Conservation (phyloP, 92 coral and sea anemone genomes). For the Phymanthus crucifer region DNA sequence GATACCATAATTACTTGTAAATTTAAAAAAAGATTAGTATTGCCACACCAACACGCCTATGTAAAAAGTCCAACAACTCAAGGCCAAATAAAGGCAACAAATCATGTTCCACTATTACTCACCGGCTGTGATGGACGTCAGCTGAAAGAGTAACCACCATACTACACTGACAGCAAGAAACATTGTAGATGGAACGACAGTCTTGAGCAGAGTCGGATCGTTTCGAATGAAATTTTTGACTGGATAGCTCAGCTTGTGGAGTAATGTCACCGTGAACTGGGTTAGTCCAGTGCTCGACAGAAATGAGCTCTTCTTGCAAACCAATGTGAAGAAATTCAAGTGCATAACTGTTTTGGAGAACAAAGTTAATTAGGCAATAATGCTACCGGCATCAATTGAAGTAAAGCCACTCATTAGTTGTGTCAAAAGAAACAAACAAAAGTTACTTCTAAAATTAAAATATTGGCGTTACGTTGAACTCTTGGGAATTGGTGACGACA, state of each 20-base stretch:
- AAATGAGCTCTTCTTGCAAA: not conserved
- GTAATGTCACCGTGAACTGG: too few relatives aligned
- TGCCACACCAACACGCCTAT: not conserved
- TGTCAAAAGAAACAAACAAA: slow-evolving; percentile 33
- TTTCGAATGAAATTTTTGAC: not conserved
- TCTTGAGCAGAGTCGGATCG: not conserved
- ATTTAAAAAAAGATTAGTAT: not conserved
- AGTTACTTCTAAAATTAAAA: slow-evolving; percentile 43
- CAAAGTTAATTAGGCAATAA: slow-evolving; percentile 34
- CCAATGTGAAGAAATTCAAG: not conserved
- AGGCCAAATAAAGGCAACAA: not conserved
- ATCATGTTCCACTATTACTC: not conserved
- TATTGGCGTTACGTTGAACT: slow-evolving; percentile 9
- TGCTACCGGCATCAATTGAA: slow-evolving; percentile 17
- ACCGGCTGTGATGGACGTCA: not conserved
- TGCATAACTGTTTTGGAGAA: not conserved
- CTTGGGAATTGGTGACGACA: slow-evolving; percentile 36
- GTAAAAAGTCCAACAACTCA: not conserved
- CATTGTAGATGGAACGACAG: not conserved
- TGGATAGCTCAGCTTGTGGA: not conserved
- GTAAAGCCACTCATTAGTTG: slow-evolving; percentile 5
- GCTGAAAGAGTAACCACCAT: not conserved
- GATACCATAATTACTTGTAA: not conserved
- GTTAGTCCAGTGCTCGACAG: not conserved
- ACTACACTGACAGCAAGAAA: not conserved